Evolutionary conservation across 1,140 invertebrate species (phyloP), one percentile per base, ranked within the genome.

Genomic region (Sycophaga agraensis): DNA sequence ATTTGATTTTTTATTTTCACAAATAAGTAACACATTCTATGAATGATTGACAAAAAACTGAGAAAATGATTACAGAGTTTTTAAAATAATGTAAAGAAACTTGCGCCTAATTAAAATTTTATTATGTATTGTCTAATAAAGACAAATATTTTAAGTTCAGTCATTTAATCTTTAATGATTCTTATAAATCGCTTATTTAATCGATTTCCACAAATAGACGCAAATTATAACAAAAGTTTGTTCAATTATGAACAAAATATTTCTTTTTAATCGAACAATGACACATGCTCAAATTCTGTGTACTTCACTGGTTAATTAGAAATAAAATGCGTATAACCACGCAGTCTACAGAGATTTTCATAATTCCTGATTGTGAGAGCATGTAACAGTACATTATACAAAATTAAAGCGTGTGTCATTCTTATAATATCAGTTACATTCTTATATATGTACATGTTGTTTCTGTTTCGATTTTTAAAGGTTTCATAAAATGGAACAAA

Each of bases 361-460:
- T n/a, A n/a, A n/a, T n/a, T n/a, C n/a, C n/a, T n/a, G n/a, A n/a
- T n/a, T n/a, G n/a, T n/a, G n/a, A n/a, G n/a, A n/a, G n/a, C 35
- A 22, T 51, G 22, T 4, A 14, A 37, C 19, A 51, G 34, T 51
- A 51, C 49, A 31, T 16, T 28, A 46, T 31, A 49, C 46, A 2
- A 49, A 51, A 51, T 9, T 53, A 50, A 50, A 35, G 34, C 19
- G 19, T 14, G 12, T 2, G 17, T 37, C 7, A 39, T 24, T 24
- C 31, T 40, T 39, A 39, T 22, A 39, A 22, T n/a, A 16, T 34
- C 14, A 26, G 12, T 39, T 53, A 53, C 37, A 51, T 11, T 22
- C n/a, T 51, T 37, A 12, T 51, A 9, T 51, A 51, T 37, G 8
- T 51, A 51, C 49, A 51, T 6, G n/a, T n/a, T n/a, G n/a, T n/a